phyloP scores from a whole-genome alignment of 1,140 invertebrate genomes.

The Holcopasites calliopsidis region DNA sequence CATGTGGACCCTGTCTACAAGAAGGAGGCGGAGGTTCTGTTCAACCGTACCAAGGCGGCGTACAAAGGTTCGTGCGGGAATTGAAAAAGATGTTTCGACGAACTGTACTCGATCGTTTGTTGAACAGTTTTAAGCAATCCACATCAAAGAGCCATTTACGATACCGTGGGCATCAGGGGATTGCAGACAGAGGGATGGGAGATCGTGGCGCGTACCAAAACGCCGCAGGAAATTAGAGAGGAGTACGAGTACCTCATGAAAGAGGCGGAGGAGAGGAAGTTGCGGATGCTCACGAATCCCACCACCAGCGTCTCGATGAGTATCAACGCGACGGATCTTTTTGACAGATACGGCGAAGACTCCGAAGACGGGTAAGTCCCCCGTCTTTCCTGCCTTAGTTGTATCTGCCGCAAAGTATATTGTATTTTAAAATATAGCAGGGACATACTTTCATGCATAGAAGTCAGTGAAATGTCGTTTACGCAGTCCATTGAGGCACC shows the following conservation, averaged over 20 bases:
- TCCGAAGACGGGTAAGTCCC: constrained; percentile 78
- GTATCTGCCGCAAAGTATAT: background rate
- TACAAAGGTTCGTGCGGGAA: constrained; percentile 88
- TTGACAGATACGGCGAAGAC: constrained; percentile 89
- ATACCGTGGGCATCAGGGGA: constrained; percentile 88
- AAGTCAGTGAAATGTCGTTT: constrained; percentile 95
- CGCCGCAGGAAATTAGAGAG: constrained; percentile 95
- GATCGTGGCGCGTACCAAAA: constrained; percentile 92
- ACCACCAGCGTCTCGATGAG: constrained; percentile 91
- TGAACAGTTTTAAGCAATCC: constrained; percentile 87
- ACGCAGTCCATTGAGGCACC: constrained; percentile 96
- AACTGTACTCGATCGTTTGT: constrained; percentile 22
- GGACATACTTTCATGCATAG: constrained; percentile 86
- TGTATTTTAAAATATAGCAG: constrained; percentile 74
- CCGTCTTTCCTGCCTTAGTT: constrained; percentile 50
- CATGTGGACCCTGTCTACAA: constrained; percentile 89
- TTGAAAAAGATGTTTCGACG: background rate
- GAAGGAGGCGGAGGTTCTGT: constrained; percentile 93
- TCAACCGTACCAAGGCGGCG: constrained; percentile 94
- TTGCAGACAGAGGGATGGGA: constrained; percentile 96
- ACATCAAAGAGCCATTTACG: constrained; percentile 90
- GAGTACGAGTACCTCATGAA: constrained; percentile 93
- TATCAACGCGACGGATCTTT: constrained; percentile 96
- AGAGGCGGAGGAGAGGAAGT: constrained; percentile 89
- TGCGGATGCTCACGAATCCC: constrained; percentile 94